Percentiles rank a stretch among this genome's conserved stretches.
Evolutionary conservation across 30 jellyfish, hydroid and myxozoan genomes (phyloP).

Genomic region (Aurelia aurita): DNA sequence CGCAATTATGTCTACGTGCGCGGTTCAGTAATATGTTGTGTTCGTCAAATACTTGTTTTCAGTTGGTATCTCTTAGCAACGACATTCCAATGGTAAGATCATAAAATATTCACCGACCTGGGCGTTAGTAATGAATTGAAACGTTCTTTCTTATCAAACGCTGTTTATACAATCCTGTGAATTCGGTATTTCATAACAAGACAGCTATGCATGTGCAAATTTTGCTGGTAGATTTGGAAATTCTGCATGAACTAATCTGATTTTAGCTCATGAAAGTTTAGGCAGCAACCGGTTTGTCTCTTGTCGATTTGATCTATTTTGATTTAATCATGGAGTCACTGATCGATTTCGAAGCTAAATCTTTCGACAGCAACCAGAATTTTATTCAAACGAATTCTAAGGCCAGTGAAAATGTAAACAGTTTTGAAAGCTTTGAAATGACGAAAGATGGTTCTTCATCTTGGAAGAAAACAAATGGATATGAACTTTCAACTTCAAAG

Average conservation of each 20-base stretch:
- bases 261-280: background rate
- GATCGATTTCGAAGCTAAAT: background rate
- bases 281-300: background rate
- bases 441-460: background rate
- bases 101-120: constrained; percentile 34
- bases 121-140: constrained; percentile 30
- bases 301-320: background rate
- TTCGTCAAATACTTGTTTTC: no score
- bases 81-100: constrained; percentile 2
- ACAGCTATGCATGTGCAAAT: constrained; percentile 25
- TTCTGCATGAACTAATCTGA: background rate
- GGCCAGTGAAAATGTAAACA: background rate
- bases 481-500: no score
- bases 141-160: constrained; percentile 12
- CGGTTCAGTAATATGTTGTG: no score
- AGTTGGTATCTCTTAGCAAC: constrained; percentile 9
- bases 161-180: constrained; percentile 5
- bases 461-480: background rate
- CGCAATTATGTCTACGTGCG: no score
- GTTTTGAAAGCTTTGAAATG: background rate
- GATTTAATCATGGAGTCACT: background rate
- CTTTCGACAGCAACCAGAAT: background rate
- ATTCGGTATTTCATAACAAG: background rate
- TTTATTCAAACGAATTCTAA: background rate
- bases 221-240: background rate